phyloP scores from a whole-genome alignment of 2,113 vertebrate species.

The Oenanthe oenanthe region DNA sequence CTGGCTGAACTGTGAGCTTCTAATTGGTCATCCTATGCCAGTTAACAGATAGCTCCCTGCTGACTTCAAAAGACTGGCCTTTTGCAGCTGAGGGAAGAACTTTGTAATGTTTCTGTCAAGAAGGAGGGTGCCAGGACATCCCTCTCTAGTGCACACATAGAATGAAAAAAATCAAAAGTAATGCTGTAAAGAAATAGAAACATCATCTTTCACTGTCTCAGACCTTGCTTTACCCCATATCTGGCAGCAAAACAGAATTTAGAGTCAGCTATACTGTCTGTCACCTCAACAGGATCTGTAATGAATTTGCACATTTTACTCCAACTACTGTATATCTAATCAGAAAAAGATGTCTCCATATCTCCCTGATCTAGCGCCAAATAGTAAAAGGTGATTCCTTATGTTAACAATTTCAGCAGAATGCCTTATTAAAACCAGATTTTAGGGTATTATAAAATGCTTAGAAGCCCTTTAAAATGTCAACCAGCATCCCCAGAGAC shows the following conservation, averaged over 20 bases:
- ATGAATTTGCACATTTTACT: constrained; percentile 89
- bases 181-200: constrained; percentile 51
- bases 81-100: constrained; percentile 48
- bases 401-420: constrained; percentile 89
- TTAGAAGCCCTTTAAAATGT: constrained; percentile 99
- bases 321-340: constrained; percentile 97
- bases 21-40: not conserved
- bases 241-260: constrained; percentile 51
- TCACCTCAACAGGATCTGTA: constrained; percentile 83
- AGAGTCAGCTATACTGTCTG: constrained; percentile 60
- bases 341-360: constrained; percentile 93
- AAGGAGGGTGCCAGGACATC: constrained; percentile 6
- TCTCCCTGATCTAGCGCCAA: constrained; percentile 80
- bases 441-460: constrained; percentile 97
- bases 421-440: constrained; percentile 99
- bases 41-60: constrained; percentile 18
- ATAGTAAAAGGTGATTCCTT: constrained; percentile 88
- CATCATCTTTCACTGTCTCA: constrained; percentile 1
- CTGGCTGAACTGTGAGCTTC: constrained; percentile 20
- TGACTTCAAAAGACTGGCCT: constrained; percentile 52
- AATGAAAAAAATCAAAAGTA: constrained; percentile 14
- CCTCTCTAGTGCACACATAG: constrained; percentile 42
- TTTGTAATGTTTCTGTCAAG: constrained; percentile 15
- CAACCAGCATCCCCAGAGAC: constrained; percentile 94
- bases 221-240: constrained; percentile 32